These are phyloP conservation scores for Corella eumyota DNA, from an alignment of 23 tunicate species.

Conservation along the genomic window DNA sequence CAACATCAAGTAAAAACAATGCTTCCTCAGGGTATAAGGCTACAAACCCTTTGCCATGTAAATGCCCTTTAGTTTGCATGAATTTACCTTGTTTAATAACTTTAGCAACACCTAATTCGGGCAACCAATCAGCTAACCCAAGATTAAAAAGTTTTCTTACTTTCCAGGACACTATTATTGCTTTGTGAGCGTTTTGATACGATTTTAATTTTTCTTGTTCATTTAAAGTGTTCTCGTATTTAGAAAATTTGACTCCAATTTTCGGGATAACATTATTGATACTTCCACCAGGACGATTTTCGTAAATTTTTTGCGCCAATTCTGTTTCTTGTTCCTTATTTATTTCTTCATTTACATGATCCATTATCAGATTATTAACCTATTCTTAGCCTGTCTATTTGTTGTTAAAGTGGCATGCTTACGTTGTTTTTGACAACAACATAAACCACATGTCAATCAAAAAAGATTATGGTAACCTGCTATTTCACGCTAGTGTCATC, in stretches of 20 bases:
- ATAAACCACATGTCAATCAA: too few species aligned
- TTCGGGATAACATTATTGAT: conserved; percentile 11
- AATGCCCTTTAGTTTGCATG: conserved; percentile 60
- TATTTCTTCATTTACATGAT: too few species aligned
- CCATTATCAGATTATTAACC: too few species aligned
- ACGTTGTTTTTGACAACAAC: too few species aligned
- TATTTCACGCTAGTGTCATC: too few species aligned
- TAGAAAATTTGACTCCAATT: conserved; percentile 51
- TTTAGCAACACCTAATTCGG: conserved; percentile 46
- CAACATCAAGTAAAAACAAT: conserved; percentile 71
- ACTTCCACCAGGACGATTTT: conserved; percentile 22
- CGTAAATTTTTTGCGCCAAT: too few species aligned
- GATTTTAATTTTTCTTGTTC: conserved; percentile 10
- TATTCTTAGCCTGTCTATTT: too few species aligned
- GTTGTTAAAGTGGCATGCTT: too few species aligned
- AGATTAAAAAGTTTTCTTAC: conserved; percentile 54
- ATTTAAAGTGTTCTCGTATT: conserved; percentile 5
- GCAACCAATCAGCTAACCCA: conserved; percentile 70
- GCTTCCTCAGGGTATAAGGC: conserved; percentile 72
- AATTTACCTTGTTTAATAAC: conserved; percentile 68
- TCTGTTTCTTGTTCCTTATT: too few species aligned
- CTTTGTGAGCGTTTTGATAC: conserved; percentile 18
- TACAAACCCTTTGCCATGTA: conserved; percentile 35
- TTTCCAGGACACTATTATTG: conserved; percentile 28
- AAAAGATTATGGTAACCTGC: too few species aligned